phyloP scores from a whole-genome alignment of 2,797 vertebrate genomes.

The Pempheris klunzingeri region DNA sequence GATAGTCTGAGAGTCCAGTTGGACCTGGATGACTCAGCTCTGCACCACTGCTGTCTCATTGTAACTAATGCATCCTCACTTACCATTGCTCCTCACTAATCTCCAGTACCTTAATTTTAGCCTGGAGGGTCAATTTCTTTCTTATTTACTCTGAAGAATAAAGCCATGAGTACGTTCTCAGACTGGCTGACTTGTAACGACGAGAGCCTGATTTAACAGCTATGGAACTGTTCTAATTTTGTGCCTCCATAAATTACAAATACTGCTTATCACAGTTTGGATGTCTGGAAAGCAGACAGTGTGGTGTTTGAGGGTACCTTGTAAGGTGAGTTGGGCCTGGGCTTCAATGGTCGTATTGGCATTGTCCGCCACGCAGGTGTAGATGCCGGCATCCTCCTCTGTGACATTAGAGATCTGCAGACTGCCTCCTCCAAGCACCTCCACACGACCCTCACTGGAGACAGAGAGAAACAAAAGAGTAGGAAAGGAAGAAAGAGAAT shows the following conservation, averaged over 20 bases:
- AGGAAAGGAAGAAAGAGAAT: slow-evolving; percentile 11
- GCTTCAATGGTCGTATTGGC: slow-evolving; percentile 89
- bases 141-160: slow-evolving; percentile 2
- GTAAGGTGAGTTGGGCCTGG: slow-evolving; percentile 90
- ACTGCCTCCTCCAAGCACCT: slow-evolving; percentile 88
- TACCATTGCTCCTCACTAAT: slow-evolving; percentile 13
- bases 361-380: slow-evolving; percentile 90
- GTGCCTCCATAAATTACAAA: background rate
- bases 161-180: background rate
- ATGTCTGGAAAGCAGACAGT: background rate
- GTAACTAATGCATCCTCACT: slow-evolving; percentile 19
- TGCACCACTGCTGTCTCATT: background rate
- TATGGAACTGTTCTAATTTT: background rate
- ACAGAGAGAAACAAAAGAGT: slow-evolving; percentile 1
- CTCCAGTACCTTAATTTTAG: slow-evolving; percentile 17
- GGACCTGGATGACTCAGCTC: slow-evolving; percentile 24
- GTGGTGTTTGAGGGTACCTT: slow-evolving; percentile 85
- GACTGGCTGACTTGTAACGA: slow-evolving; percentile 9
- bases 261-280: background rate
- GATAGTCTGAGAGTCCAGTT: slow-evolving; percentile 27
- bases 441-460: slow-evolving; percentile 79
- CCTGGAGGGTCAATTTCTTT: background rate
- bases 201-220: slow-evolving; percentile 2
- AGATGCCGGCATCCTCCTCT: slow-evolving; percentile 89
- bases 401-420: slow-evolving; percentile 88